Percentiles rank a stretch among this genome's conserved stretches.
Evolutionary conservation across 92 coral and sea anemone genomes (phyloP).

Genomic region (Hydrozoanthus gracilis): DNA sequence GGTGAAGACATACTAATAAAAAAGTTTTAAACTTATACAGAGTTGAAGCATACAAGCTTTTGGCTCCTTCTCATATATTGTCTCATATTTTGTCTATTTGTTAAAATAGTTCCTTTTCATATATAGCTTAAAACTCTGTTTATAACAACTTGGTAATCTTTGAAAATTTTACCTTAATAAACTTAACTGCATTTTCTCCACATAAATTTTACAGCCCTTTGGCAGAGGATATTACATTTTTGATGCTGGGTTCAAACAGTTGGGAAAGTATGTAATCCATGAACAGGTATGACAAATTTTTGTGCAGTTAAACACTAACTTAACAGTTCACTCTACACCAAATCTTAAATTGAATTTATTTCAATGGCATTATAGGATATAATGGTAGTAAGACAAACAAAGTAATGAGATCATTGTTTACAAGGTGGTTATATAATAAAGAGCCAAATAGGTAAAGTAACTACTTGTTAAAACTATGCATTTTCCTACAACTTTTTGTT

Average conservation of each 20-base stretch:
- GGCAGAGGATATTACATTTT: constrained; percentile 79
- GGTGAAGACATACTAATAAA: too few relatives aligned
- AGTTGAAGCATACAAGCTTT: too few relatives aligned
- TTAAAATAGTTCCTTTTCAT: too few relatives aligned
- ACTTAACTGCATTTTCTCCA: neutral
- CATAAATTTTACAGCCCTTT: constrained; percentile 54
- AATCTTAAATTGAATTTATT: neutral
- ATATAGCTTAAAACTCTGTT: neutral
- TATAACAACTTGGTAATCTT: neutral
- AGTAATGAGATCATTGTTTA: too few relatives aligned
- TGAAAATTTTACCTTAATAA: neutral
- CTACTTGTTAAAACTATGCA: too few relatives aligned
- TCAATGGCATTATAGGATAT: neutral
- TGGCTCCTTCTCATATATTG: too few relatives aligned
- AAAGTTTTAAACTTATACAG: too few relatives aligned
- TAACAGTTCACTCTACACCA: neutral
- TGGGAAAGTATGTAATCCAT: constrained; percentile 62
- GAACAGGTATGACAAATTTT: constrained; percentile 58
- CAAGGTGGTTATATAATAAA: too few relatives aligned
- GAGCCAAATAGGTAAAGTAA: too few relatives aligned
- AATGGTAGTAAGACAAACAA: too few relatives aligned
- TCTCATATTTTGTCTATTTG: too few relatives aligned
- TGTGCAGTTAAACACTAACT: neutral
- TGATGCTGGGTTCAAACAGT: constrained; percentile 72
- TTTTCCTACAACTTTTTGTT: too few relatives aligned